These are phyloP conservation scores for Entomobrya multifasciata DNA, from an alignment of 2,888 invertebrate genomes.

Conservation along the genomic window DNA sequence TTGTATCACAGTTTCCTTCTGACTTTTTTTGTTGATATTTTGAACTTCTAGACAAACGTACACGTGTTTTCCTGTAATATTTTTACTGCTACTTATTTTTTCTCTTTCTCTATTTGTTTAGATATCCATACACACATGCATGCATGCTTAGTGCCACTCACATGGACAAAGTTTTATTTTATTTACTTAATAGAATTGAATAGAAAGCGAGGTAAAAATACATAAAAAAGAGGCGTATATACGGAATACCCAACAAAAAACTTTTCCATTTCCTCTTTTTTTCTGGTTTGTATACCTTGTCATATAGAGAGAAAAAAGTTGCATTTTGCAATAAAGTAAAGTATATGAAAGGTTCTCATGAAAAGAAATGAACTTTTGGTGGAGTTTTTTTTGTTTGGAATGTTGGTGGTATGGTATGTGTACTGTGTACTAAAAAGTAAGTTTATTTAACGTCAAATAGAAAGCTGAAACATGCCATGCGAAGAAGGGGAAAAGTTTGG, in stretches of 20 bases:
- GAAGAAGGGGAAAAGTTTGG: too few relatives aligned
- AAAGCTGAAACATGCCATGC: too few relatives aligned
- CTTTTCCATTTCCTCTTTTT: background rate
- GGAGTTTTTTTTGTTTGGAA: too few relatives aligned
- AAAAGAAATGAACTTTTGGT: too few relatives aligned
- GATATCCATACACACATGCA: too few relatives aligned
- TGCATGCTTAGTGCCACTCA: background rate
- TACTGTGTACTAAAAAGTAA: too few relatives aligned
- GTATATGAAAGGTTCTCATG: background rate
- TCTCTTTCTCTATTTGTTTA: too few relatives aligned
- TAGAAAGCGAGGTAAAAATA: background rate
- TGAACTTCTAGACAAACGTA: too few relatives aligned
- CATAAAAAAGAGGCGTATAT: background rate
- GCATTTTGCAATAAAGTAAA: background rate
- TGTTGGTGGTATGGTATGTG: background rate
- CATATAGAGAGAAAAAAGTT: background rate
- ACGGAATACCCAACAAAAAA: too few relatives aligned
- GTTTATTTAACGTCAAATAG: too few relatives aligned
- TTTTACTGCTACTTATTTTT: too few relatives aligned
- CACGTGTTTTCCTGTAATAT: too few relatives aligned
- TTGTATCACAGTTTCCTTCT: background rate
- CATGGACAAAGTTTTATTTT: background rate
- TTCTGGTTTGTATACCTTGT: background rate
- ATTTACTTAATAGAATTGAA: background rate
- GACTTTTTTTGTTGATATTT: background rate